These are phyloP conservation scores for Actinemys pallida DNA, from an alignment of 2,113 vertebrate genomes.

Conservation along the genomic window DNA sequence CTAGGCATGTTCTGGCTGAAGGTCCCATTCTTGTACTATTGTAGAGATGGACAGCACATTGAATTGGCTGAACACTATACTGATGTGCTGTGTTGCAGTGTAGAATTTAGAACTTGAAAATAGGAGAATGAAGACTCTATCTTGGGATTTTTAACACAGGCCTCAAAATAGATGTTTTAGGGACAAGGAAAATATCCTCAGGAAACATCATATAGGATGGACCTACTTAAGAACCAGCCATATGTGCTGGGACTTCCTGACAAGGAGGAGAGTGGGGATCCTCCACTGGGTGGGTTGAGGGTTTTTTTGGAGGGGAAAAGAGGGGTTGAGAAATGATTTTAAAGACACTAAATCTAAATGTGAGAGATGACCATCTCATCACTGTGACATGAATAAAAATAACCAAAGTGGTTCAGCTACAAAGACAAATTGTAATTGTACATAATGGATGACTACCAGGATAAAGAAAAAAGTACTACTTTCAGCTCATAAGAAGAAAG, in stretches of 20 bases:
- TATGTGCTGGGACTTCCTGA: not conserved
- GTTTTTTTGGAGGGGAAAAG: not conserved
- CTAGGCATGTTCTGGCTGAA: not conserved
- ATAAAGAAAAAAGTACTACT: not conserved
- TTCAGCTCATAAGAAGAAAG: not conserved
- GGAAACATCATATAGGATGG: not conserved
- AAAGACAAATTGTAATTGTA: not conserved
- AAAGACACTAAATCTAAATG: not conserved
- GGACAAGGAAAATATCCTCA: no score
- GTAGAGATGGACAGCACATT: not conserved
- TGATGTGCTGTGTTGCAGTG: not conserved
- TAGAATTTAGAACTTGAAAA: not conserved
- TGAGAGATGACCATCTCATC: not conserved
- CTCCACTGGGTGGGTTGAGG: not conserved
- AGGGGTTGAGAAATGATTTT: not conserved
- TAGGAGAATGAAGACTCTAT: not conserved
- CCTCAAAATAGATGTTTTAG: not conserved
- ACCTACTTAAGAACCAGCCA: not conserved
- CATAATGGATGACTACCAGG: not conserved
- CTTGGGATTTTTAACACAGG: not conserved
- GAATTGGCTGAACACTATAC: not conserved
- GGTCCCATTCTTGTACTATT: not conserved
- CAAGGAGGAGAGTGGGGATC: not conserved
- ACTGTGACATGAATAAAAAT: not conserved
- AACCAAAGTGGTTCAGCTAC: not conserved